Percentiles rank a stretch among this genome's conserved stretches.
Evolutionary conservation across 2,888 invertebrate species (phyloP).

Genomic region (Mythimna loreyi): DNA sequence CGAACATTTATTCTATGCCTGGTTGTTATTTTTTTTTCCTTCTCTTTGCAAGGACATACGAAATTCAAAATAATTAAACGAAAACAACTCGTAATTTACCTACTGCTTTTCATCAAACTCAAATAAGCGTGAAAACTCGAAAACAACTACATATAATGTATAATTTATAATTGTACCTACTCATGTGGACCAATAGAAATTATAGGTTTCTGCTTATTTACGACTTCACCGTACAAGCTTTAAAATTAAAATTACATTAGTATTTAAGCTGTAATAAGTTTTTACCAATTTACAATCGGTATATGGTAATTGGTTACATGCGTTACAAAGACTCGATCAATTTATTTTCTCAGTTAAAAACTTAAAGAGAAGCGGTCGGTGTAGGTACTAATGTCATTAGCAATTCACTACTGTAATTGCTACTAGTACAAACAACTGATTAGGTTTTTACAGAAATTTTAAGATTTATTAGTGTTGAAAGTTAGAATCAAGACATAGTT

Average conservation of each 20-base stretch:
- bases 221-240: constrained; percentile 38
- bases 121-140: constrained; percentile 6
- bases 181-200: constrained; percentile 33
- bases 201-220: constrained; percentile 39
- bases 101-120: not conserved
- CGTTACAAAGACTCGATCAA: constrained; percentile 45
- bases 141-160: constrained; percentile 16
- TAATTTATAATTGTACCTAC: constrained; percentile 26
- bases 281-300: constrained; percentile 40
- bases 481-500: not conserved
- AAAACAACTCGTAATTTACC: not conserved
- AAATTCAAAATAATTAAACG: not conserved
- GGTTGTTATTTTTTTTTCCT: not conserved
- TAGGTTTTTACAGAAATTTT: constrained; percentile 27
- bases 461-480: constrained; percentile 12
- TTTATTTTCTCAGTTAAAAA: constrained; percentile 31
- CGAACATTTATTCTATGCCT: too few relatives aligned
- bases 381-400: constrained; percentile 30
- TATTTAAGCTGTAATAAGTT: constrained; percentile 47
- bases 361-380: constrained; percentile 15
- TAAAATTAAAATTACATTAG: constrained; percentile 50
- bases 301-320: constrained; percentile 53
- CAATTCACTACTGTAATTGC: constrained; percentile 31
- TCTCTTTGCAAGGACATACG: not conserved
- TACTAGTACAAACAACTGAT: constrained; percentile 20